A percentile compares a stretch with the other conserved stretches of the same genome.
These are phyloP conservation scores for Caerostris darwini DNA, from an alignment of 1,140 invertebrate species.

Conservation along the genomic window DNA sequence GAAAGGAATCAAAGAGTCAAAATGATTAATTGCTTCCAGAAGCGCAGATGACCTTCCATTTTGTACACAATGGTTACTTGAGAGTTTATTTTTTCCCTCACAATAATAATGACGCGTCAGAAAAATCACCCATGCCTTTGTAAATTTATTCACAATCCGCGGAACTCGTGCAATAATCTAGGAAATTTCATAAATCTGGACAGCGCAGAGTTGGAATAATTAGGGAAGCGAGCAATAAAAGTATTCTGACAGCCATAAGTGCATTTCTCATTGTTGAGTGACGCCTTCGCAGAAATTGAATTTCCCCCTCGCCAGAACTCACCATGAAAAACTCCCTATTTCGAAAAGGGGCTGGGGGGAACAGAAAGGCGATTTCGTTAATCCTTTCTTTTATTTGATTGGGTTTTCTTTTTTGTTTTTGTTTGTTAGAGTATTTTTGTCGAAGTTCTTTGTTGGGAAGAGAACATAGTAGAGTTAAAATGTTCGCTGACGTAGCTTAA, in stretches of 20 bases:
- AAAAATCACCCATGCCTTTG: background rate
- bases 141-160: background rate
- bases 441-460: no score
- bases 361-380: background rate
- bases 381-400: background rate
- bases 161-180: background rate
- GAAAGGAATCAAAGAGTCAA: no score
- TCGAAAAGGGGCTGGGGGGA: background rate
- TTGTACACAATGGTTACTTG: no score
- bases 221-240: background rate
- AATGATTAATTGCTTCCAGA: no score
- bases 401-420: background rate
- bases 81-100: background rate
- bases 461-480: no score
- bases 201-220: background rate
- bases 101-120: background rate
- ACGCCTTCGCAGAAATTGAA: background rate
- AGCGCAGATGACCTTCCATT: background rate
- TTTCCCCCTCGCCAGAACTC: background rate
- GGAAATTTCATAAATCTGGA: background rate
- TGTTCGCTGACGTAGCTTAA: no score
- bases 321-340: background rate
- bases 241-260: background rate
- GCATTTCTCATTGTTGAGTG: background rate
- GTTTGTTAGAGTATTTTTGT: background rate